Percentiles rank a stretch among this genome's conserved stretches.
These are phyloP conservation scores for Diorhabda elongata DNA, from an alignment of 1,140 invertebrate species.

Conservation along the genomic window DNA sequence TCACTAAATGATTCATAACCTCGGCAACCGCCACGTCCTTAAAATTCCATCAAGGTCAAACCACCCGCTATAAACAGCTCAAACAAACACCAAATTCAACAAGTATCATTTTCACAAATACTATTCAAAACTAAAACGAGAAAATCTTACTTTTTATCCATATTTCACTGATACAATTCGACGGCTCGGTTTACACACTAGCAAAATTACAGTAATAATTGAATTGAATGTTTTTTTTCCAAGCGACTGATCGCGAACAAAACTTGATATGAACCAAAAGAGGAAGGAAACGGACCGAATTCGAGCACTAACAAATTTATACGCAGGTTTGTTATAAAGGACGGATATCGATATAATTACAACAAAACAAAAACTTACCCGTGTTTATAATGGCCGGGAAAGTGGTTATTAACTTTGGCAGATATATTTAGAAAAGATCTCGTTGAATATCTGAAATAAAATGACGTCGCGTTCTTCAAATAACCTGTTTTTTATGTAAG, in stretches of 20 bases:
- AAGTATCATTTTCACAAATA: no score
- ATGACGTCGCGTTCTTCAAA: not conserved
- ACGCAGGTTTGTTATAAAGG: not conserved
- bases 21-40: no score
- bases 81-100: no score
- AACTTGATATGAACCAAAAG: not conserved
- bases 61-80: no score
- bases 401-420: slow-evolving; percentile 54
- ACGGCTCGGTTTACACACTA: no score
- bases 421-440: slow-evolving; percentile 61
- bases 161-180: no score
- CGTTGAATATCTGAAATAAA: slow-evolving; percentile 57
- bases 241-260: not conserved
- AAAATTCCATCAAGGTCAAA: no score
- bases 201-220: no score
- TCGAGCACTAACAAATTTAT: not conserved
- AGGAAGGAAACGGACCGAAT: not conserved
- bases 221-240: not conserved
- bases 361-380: slow-evolving; percentile 52
- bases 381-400: slow-evolving; percentile 56
- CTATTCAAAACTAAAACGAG: no score
- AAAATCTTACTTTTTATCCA: no score
- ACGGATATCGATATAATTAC: slow-evolving; percentile 1
- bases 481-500: no score
- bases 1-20: no score